Percentiles rank a stretch among this genome's conserved stretches.
Conservation (phyloP, 2,888 invertebrate species). For the Micoletzkya japonica region DNA sequence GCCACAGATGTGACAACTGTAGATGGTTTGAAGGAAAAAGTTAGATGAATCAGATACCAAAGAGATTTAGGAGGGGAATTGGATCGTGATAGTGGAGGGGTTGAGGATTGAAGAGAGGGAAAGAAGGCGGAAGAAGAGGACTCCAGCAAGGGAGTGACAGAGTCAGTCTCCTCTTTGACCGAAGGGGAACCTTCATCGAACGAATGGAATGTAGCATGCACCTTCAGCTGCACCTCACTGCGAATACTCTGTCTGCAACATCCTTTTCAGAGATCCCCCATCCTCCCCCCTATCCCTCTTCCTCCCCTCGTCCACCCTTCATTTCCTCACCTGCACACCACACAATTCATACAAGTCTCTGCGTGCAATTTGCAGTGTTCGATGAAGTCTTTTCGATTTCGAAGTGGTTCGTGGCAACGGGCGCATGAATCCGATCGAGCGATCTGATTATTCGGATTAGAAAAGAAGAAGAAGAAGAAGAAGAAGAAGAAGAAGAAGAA, state of each 20-base stretch:
- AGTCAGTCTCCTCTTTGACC: constrained; percentile 1
- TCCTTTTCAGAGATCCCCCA: neutral
- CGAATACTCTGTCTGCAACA: constrained; percentile 2
- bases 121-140: neutral
- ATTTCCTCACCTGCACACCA: constrained; percentile 17
- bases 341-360: constrained; percentile 6
- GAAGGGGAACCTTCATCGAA: neutral
- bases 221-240: constrained; percentile 5
- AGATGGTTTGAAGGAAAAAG: neutral
- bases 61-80: neutral
- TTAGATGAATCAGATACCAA: neutral
- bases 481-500: neutral
- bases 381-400: neutral
- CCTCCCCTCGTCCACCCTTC: neutral
- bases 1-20: constrained; percentile 13
- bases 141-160: neutral
- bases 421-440: neutral
- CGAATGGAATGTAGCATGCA: constrained; percentile 12
- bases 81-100: neutral
- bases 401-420: neutral
- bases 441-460: neutral
- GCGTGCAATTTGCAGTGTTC: neutral
- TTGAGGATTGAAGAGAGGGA: neutral
- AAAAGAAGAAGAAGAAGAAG: neutral
- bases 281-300: too few relatives aligned